Percentiles rank a stretch among this genome's conserved stretches.
Conservation (phyloP, 2,888 invertebrate species). For the Caprella mutica region DNA sequence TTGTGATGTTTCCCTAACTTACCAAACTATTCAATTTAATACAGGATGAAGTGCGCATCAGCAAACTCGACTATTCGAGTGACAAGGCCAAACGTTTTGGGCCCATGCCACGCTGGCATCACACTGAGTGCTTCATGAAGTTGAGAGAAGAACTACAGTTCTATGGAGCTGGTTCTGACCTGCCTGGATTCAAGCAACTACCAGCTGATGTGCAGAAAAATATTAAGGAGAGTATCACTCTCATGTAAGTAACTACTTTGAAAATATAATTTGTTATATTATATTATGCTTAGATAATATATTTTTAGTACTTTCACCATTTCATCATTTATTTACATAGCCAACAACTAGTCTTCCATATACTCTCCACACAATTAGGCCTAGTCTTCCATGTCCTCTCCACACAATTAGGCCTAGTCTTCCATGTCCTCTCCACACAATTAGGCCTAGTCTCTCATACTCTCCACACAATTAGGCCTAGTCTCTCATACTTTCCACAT, state of each 20-base stretch:
- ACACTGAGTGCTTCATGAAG: slow-evolving; percentile 77
- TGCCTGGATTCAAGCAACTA: slow-evolving; percentile 65
- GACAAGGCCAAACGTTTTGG: slow-evolving; percentile 69
- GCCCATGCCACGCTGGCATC: slow-evolving; percentile 79
- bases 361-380: too few species aligned
- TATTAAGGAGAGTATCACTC: slow-evolving; percentile 49
- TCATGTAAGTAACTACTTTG: slow-evolving; percentile 3
- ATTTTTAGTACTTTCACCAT: too few species aligned
- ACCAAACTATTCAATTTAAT: neutral
- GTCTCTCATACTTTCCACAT: too few species aligned
- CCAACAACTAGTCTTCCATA: too few species aligned
- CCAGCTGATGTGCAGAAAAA: slow-evolving; percentile 57
- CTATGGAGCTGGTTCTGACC: slow-evolving; percentile 54
- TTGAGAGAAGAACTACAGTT: slow-evolving; percentile 60
- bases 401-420: too few species aligned
- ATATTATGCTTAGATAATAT: too few species aligned
- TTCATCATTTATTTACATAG: too few species aligned
- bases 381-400: too few species aligned
- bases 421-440: too few species aligned
- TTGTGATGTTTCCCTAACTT: neutral
- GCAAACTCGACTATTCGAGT: slow-evolving; percentile 72
- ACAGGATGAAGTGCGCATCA: slow-evolving; percentile 60
- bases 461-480: too few species aligned
- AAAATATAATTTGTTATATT: too few species aligned
- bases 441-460: too few species aligned